These are phyloP conservation scores for Strigamia maritima DNA, from an alignment of 2,888 invertebrate genomes.

Conservation along the genomic window DNA sequence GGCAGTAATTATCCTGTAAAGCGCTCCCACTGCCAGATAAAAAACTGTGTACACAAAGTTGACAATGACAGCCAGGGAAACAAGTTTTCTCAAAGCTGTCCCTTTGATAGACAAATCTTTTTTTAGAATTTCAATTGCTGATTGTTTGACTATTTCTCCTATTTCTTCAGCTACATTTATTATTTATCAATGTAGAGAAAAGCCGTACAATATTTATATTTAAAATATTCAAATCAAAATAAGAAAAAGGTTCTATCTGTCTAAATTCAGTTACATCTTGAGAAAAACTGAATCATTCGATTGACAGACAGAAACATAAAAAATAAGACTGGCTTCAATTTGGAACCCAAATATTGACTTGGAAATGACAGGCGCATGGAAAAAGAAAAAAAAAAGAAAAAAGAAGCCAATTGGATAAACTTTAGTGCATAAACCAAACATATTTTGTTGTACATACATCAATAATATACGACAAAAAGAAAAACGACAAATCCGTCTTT, in stretches of 20 bases:
- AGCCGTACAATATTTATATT: background rate
- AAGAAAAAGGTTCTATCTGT: background rate
- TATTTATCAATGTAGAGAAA: background rate
- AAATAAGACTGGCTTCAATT: background rate
- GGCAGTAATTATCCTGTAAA: too few species aligned
- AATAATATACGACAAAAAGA: background rate
- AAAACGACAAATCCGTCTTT: too few species aligned
- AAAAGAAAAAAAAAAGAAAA: background rate
- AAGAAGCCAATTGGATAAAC: background rate
- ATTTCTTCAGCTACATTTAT: background rate
- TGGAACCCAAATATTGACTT: slow-evolving; percentile 1
- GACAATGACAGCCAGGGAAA: too few species aligned
- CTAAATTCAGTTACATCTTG: background rate
- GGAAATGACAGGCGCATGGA: background rate
- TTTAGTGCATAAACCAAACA: background rate
- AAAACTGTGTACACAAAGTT: too few species aligned
- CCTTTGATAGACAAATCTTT: too few species aligned
- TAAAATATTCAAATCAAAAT: background rate
- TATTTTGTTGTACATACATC: background rate
- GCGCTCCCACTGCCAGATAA: too few species aligned
- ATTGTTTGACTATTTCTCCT: background rate
- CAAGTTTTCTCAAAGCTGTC: too few species aligned
- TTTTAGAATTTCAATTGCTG: background rate
- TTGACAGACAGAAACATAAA: background rate
- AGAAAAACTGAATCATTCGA: background rate